Base-by-base conservation (phyloP, 2,113 vertebrate species). In the Mastomys coucha region DNA sequence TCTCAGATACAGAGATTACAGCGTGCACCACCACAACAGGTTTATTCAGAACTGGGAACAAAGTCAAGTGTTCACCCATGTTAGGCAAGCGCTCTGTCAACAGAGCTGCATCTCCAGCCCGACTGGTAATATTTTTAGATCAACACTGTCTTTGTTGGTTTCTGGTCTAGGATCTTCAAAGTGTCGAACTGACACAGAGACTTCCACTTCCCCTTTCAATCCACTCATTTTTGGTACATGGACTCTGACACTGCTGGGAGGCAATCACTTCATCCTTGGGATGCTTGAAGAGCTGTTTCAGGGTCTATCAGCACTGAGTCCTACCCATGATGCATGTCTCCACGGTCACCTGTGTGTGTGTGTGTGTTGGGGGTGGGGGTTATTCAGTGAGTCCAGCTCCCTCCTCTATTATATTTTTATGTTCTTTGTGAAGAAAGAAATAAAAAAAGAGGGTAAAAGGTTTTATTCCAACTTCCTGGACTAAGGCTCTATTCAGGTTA, bases 321-420 rank as follows among this genome's bases (percentile, higher is more conserved):
- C 77, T 89, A 1, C 31, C 58, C 58, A 86, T 93, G 36, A 89
- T 89, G 36, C 45, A 33, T 39, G 19, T n/a, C 36, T 39, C 53
- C 31, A 6, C 39, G 26, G 31, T 80, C 82, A 58, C 13, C 39
- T 81, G 45, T 45, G 45, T 45, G 45, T 45, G 45, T 3, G 45
- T 45, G 45, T 45, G 45, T 45, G 17, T 19, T 63, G n/a, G 78
- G 53, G 24, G 51, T 81, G 16, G 17, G 58, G 17, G 58, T 1
- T 53, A 11, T 76, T 36, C 75, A 73, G 13, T 60, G 65, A 91
- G 10, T 84, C 3, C 6, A 70, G 42, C 78, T 91, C 82, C 51
- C 93, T 85, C 45, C 72, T 94, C 81, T 69, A 19, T 96, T 81
- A 85, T 73, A 60, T 94, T 81, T 93, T 82, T 91, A 91, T 39